Base-by-base conservation (phyloP, 92 coral and sea anemone genomes). In the Umimayanthus kanabou region DNA sequence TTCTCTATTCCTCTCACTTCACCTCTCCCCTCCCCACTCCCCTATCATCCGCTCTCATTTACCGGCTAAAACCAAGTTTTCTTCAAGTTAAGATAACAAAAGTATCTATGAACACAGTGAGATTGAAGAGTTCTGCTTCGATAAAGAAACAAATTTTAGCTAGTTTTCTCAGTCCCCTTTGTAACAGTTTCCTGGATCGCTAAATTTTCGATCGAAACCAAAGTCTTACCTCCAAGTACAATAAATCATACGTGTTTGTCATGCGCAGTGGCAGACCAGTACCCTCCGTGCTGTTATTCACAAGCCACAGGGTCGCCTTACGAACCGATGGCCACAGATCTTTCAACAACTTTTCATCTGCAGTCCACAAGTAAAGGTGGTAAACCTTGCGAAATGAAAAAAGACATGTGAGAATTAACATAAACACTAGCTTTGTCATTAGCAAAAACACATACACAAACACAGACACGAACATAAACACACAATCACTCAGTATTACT, bases 301-400 rank as follows among this genome's bases (percentile, higher is more conserved):
- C 81, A 81, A 95, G 93, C 96, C 96, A 93, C 6, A 87, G 76
- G 25, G 92, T 37, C 43, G 94, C 96, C 69, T 90, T 93, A 80
- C 88, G 89, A 33, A 94, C 94, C 67, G 89, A 89, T 88, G 96
- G 96, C 98, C 98, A 95, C 28, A 95, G 85, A 73, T 93, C 96
- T 73, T 73, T 89, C 72, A 93, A 89, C 69, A 95, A 89, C 42
- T 90, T 87, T 28, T 80, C 86, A 58, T 93, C 90, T 22, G 92
- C 94, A 30, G 96, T 94, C 98, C 98, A 95, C 16, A 88, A 73
- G 80, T 95, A 95, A 55, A 95, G 96, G 28, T 93, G 98, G 80
- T 93, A 94, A 10, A 94, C 91, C 98, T 94, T 76, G 78, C 16
- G 66, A 70, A 69, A 30, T 47, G 18, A 49, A 8, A 82, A 82